These are phyloP conservation scores for Dolichomitus sp. DNA, from an alignment of 2,888 invertebrate genomes.

Conservation along the genomic window DNA sequence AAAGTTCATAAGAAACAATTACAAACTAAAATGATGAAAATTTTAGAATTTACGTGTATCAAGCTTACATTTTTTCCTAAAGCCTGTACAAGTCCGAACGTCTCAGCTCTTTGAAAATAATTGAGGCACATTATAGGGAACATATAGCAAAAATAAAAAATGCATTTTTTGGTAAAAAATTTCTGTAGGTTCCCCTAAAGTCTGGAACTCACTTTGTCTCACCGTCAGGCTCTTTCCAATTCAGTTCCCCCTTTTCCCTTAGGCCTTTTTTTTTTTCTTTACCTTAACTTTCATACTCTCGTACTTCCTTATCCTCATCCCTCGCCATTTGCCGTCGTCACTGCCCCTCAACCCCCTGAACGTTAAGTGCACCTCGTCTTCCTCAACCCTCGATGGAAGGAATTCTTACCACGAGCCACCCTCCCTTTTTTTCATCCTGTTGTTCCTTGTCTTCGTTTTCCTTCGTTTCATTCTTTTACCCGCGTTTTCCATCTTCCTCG, in stretches of 20 bases:
- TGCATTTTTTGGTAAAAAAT: too few species aligned
- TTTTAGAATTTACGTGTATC: too few species aligned
- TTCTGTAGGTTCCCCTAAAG: slow-evolving; percentile 29
- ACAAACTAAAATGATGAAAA: too few species aligned
- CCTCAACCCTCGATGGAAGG: slow-evolving; percentile 69
- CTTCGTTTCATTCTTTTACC: slow-evolving; percentile 10
- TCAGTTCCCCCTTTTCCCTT: slow-evolving; percentile 36
- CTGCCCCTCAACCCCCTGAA: slow-evolving; percentile 64
- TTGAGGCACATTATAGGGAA: too few species aligned
- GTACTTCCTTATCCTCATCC: slow-evolving; percentile 28
- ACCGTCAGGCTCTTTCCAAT: slow-evolving; percentile 52
- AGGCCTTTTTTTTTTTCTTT: slow-evolving; percentile 51
- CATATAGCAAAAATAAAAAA: too few species aligned
- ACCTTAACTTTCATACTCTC: slow-evolving; percentile 38
- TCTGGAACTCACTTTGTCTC: slow-evolving; percentile 31
- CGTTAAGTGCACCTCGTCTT: slow-evolving; percentile 79
- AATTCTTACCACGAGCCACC: slow-evolving; percentile 72
- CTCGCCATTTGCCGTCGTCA: slow-evolving; percentile 43
- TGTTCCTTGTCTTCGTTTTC: slow-evolving; percentile 16
- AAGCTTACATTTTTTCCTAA: too few species aligned
- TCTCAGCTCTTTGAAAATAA: too few species aligned
- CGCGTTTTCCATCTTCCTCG: slow-evolving; percentile 11
- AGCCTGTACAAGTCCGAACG: too few species aligned
- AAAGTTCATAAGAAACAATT: too few species aligned
- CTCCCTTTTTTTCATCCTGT: slow-evolving; percentile 5